Evolutionary conservation across 2,888 invertebrate genomes (phyloP).

Genomic region (Perizoma flavofasciatum): DNA sequence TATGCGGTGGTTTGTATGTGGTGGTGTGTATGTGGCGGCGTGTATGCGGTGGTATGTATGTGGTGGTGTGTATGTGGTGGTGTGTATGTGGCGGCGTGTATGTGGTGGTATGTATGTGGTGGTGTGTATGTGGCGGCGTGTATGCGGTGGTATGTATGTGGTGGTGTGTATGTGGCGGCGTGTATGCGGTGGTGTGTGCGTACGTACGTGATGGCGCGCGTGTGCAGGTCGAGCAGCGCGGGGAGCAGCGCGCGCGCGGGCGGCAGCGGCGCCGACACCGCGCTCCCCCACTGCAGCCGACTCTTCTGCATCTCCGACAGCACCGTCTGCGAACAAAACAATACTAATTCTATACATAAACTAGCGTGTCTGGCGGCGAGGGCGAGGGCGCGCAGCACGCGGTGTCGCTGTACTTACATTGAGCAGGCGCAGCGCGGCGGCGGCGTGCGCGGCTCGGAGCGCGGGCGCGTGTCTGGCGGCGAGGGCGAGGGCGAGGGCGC

Average conservation of each 20-base stretch:
- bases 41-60: too few relatives aligned
- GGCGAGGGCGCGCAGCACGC: too few relatives aligned
- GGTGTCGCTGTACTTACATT: conserved; percentile 32
- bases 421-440: conserved; percentile 34
- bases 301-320: conserved; percentile 79
- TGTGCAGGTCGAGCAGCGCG: conserved; percentile 52
- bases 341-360: not conserved
- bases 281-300: conserved; percentile 82
- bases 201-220: conserved; percentile 27
- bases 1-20: too few relatives aligned
- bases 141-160: too few relatives aligned
- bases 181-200: too few relatives aligned
- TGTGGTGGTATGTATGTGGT: too few relatives aligned
- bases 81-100: too few relatives aligned
- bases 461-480: conserved; percentile 39
- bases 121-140: too few relatives aligned
- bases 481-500: conserved; percentile 50
- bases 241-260: conserved; percentile 52
- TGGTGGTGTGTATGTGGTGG: too few relatives aligned
- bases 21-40: too few relatives aligned
- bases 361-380: too few relatives aligned
- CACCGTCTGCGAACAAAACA: conserved; percentile 39
- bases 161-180: too few relatives aligned
- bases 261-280: conserved; percentile 35
- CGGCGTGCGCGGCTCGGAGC: conserved; percentile 43